phyloP scores from a whole-genome alignment of 53 echinoderm and acorn worm species.

The Astropecten irregularis region DNA sequence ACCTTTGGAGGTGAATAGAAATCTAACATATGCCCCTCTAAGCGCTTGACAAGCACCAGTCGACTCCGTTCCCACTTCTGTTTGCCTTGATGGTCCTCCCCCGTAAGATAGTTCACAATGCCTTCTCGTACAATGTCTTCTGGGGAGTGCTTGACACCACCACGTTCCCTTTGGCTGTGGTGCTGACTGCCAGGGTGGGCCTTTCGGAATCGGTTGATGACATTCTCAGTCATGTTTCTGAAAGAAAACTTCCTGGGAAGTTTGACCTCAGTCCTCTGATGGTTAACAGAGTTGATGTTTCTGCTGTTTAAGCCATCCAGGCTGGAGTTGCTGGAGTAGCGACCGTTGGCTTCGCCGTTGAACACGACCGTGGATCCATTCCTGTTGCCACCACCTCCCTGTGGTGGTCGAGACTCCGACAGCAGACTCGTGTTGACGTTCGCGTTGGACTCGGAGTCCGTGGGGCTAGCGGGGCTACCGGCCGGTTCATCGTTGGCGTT shows the following conservation, averaged over 20 bases:
- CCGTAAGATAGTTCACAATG: slow-evolving; percentile 84
- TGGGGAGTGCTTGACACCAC: slow-evolving; percentile 45
- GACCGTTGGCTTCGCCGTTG: slow-evolving; percentile 45
- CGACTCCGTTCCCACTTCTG: slow-evolving; percentile 89
- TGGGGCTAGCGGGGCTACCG: slow-evolving; percentile 42
- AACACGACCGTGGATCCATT: slow-evolving; percentile 42
- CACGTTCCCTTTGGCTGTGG: slow-evolving; percentile 27
- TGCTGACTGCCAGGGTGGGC: slow-evolving; percentile 33
- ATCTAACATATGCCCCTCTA: slow-evolving; percentile 90
- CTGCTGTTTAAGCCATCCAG: slow-evolving; percentile 46
- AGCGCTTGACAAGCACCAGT: slow-evolving; percentile 76
- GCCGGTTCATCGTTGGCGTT: slow-evolving; percentile 41
- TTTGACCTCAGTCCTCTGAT: slow-evolving; percentile 36
- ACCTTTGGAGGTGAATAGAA: slow-evolving; percentile 98
- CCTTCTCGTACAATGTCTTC: slow-evolving; percentile 92
- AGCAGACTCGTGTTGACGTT: slow-evolving; percentile 44
- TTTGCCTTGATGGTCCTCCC: slow-evolving; percentile 85
- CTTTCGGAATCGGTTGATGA: slow-evolving; percentile 84
- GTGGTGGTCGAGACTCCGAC: slow-evolving; percentile 28
- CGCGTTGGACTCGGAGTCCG: slow-evolving; percentile 47
- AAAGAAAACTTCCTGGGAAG: slow-evolving; percentile 84
- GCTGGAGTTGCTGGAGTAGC: slow-evolving; percentile 59
- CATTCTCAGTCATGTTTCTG: slow-evolving; percentile 75
- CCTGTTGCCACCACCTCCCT: too few relatives aligned
- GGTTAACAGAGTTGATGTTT: slow-evolving; percentile 44